phyloP scores from a whole-genome alignment of 2,113 vertebrate species.

The Arothron firmamentum region DNA sequence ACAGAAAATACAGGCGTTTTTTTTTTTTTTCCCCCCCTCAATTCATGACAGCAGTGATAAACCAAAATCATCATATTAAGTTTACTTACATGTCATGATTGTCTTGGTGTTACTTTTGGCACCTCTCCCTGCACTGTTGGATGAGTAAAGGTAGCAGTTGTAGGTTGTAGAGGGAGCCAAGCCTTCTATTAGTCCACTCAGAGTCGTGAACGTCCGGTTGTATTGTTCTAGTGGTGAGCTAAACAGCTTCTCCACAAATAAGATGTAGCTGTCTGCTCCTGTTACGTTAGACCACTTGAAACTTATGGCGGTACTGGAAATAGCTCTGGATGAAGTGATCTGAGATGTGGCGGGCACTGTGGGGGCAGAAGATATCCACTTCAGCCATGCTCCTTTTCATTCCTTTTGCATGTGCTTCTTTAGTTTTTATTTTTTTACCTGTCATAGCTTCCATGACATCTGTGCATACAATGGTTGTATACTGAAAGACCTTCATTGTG shows the following conservation, averaged over 20 bases:
- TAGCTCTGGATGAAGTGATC: slow-evolving; percentile 54
- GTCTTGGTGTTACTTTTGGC: slow-evolving; percentile 52
- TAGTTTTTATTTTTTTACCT: slow-evolving; percentile 45
- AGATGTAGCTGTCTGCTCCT: slow-evolving; percentile 63
- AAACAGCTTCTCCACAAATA: slow-evolving; percentile 53
- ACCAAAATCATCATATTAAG: too few relatives aligned
- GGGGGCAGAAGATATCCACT: slow-evolving; percentile 14
- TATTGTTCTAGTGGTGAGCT: background rate
- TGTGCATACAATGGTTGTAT: slow-evolving; percentile 26
- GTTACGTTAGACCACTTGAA: slow-evolving; percentile 65
- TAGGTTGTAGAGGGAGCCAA: slow-evolving; percentile 65
- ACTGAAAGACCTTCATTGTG: slow-evolving; percentile 53
- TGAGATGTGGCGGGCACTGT: slow-evolving; percentile 69
- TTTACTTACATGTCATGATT: slow-evolving; percentile 71
- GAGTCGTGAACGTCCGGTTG: slow-evolving; percentile 48
- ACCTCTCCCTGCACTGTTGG: slow-evolving; percentile 69
- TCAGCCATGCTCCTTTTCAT: slow-evolving; percentile 2
- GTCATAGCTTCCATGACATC: slow-evolving; percentile 31
- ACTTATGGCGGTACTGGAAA: slow-evolving; percentile 68
- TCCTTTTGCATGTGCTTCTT: background rate
- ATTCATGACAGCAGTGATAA: background rate
- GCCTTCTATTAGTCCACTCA: slow-evolving; percentile 38
- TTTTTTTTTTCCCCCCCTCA: background rate
- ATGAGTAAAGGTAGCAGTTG: slow-evolving; percentile 63
- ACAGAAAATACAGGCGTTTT: slow-evolving; percentile 23